Evolutionary conservation across 1,140 invertebrate genomes (phyloP).

Genomic region (Laupala kohalensis): DNA sequence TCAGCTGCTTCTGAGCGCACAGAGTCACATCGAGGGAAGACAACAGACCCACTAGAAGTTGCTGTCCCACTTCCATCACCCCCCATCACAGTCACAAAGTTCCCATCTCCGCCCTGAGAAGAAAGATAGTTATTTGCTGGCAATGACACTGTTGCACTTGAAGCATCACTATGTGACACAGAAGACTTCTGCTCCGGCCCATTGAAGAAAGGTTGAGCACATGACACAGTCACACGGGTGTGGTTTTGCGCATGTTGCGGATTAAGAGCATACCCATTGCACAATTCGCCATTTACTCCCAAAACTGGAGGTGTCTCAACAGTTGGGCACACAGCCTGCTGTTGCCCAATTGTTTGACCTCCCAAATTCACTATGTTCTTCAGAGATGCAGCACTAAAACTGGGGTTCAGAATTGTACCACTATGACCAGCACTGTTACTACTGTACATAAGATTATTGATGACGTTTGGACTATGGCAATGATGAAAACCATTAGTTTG

Average conservation of each 20-base stretch:
- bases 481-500: constrained; percentile 12
- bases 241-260: constrained; percentile 3
- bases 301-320: not conserved
- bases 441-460: constrained; percentile 8
- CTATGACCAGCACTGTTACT: constrained; percentile 4
- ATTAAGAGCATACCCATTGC: constrained; percentile 10
- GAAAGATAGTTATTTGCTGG: constrained; percentile 1
- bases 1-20: constrained; percentile 32
- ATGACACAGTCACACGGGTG: constrained; percentile 7
- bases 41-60: constrained; percentile 6
- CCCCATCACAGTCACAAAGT: constrained; percentile 16
- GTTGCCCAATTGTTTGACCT: constrained; percentile 3
- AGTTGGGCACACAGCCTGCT: constrained; percentile 7
- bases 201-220: constrained; percentile 6
- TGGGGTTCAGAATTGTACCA: constrained; percentile 8
- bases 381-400: constrained; percentile 4
- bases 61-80: constrained; percentile 14
- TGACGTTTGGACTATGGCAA: constrained; percentile 7
- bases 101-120: constrained; percentile 9
- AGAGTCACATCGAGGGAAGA: constrained; percentile 27
- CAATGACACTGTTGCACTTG: not conserved
- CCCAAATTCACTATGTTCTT: constrained; percentile 5
- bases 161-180: not conserved
- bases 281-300: constrained; percentile 5
- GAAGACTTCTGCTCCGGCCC: constrained; percentile 8